Percentiles rank a stretch among this genome's conserved stretches.
These are phyloP conservation scores for Trachelipus rathkii DNA, from an alignment of 1,140 invertebrate species.

Conservation along the genomic window DNA sequence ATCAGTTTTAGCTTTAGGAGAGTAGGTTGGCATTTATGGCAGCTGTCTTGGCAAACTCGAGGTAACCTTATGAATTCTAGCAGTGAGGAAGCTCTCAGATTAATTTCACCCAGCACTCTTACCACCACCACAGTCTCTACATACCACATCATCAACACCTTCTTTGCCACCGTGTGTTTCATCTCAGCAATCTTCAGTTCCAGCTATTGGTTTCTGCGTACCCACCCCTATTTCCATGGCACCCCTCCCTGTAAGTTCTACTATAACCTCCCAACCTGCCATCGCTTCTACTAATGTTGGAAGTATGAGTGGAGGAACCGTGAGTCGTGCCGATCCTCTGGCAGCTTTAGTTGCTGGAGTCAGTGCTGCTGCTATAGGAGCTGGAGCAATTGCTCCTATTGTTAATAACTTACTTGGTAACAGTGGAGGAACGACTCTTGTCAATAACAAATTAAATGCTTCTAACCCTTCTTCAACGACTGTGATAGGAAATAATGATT, in stretches of 20 bases:
- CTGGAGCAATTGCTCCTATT: slow-evolving; percentile 34
- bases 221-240: slow-evolving; percentile 21
- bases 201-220: slow-evolving; percentile 23
- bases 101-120: slow-evolving; percentile 21
- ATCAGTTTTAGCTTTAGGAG: slow-evolving; percentile 16
- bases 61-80: background rate
- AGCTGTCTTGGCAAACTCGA: background rate
- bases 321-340: slow-evolving; percentile 39
- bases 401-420: slow-evolving; percentile 30
- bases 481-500: slow-evolving; percentile 13
- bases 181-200: slow-evolving; percentile 11
- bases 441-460: slow-evolving; percentile 3
- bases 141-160: background rate
- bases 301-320: slow-evolving; percentile 41
- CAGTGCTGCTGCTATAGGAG: slow-evolving; percentile 36
- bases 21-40: slow-evolving; percentile 17
- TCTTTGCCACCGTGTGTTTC: slow-evolving; percentile 21
- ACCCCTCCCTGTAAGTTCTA: slow-evolving; percentile 27
- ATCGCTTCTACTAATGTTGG: slow-evolving; percentile 28
- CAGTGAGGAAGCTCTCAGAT: background rate
- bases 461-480: background rate
- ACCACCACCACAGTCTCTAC: slow-evolving; percentile 26
- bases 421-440: slow-evolving; percentile 16
- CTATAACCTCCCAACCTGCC: background rate
- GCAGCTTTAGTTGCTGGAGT: slow-evolving; percentile 34